Evolutionary conservation across 2,797 vertebrate species (phyloP).

Genomic region (Rhodeus uyekii): DNA sequence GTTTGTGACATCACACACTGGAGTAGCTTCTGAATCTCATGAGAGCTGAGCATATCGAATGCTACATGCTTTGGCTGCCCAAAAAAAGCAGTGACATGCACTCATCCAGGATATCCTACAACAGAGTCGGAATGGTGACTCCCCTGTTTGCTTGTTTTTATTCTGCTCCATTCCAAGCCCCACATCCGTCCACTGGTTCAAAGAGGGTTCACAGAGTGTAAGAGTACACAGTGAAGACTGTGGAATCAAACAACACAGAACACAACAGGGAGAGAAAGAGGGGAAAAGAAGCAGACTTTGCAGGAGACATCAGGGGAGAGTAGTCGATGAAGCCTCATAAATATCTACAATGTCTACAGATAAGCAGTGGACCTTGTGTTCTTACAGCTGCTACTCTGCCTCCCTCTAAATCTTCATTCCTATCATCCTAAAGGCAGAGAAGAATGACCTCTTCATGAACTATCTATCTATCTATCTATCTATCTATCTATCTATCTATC

Average conservation of each 20-base stretch:
- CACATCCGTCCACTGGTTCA: slow-evolving; percentile 55
- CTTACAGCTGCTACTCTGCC: slow-evolving; percentile 36
- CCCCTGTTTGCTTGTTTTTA: slow-evolving; percentile 53
- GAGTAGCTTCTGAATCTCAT: slow-evolving; percentile 21
- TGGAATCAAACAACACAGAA: slow-evolving; percentile 1
- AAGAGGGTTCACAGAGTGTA: slow-evolving; percentile 52
- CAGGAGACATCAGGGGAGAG: slow-evolving; percentile 1
- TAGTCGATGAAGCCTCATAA: slow-evolving; percentile 47
- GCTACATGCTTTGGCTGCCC: slow-evolving; percentile 45
- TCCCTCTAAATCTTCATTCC: slow-evolving; percentile 46
- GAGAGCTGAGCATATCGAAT: slow-evolving; percentile 22
- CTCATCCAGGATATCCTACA: slow-evolving; percentile 64
- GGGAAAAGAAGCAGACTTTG: slow-evolving; percentile 25
- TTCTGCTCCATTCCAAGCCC: slow-evolving; percentile 39
- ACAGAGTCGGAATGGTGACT: slow-evolving; percentile 43
- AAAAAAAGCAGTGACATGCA: slow-evolving; percentile 44
- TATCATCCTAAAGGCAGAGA: neutral
- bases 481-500: neutral
- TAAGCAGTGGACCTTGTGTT: slow-evolving; percentile 44
- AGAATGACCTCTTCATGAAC: neutral
- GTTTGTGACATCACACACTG: slow-evolving; percentile 50
- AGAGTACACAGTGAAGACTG: slow-evolving; percentile 15
- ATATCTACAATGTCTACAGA: slow-evolving; percentile 50
- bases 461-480: neutral
- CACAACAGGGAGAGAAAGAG: neutral